phyloP scores from a whole-genome alignment of 2,888 invertebrate species.

The Drosophila suboccidentalis region DNA sequence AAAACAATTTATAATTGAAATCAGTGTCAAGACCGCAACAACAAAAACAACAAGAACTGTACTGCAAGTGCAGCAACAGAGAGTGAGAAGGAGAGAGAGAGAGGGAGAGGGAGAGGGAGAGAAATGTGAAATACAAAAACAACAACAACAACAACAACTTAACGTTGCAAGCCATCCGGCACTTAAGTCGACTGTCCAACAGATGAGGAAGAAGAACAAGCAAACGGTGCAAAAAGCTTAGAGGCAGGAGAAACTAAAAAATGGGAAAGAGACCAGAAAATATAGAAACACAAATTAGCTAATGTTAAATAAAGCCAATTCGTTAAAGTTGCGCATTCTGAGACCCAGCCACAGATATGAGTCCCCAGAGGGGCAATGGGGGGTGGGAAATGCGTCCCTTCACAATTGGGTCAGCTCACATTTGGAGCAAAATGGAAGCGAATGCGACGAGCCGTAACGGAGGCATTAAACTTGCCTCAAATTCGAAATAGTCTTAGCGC shows the following conservation, averaged over 20 bases:
- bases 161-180: slow-evolving; percentile 38
- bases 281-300: slow-evolving; percentile 69
- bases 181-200: slow-evolving; percentile 59
- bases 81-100: background rate
- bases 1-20: slow-evolving; percentile 77
- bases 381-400: slow-evolving; percentile 56
- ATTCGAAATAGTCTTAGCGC: slow-evolving; percentile 37
- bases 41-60: slow-evolving; percentile 4
- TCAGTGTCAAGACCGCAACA: slow-evolving; percentile 66
- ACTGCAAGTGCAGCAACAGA: background rate
- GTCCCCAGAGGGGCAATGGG: slow-evolving; percentile 47
- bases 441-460: slow-evolving; percentile 66
- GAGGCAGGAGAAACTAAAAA: slow-evolving; percentile 1
- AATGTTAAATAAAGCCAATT: slow-evolving; percentile 71
- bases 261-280: background rate
- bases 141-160: slow-evolving; percentile 20
- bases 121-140: background rate
- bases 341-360: slow-evolving; percentile 36
- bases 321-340: slow-evolving; percentile 39
- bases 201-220: slow-evolving; percentile 7
- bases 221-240: slow-evolving; percentile 17
- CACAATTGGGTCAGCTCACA: slow-evolving; percentile 72
- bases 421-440: slow-evolving; percentile 63
- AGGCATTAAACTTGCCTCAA: slow-evolving; percentile 54
- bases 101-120: background rate